Evolutionary conservation across 2,888 invertebrate genomes (phyloP), one percentile per base, ranked within the genome.

Genomic region (Tetranychus piercei): DNA sequence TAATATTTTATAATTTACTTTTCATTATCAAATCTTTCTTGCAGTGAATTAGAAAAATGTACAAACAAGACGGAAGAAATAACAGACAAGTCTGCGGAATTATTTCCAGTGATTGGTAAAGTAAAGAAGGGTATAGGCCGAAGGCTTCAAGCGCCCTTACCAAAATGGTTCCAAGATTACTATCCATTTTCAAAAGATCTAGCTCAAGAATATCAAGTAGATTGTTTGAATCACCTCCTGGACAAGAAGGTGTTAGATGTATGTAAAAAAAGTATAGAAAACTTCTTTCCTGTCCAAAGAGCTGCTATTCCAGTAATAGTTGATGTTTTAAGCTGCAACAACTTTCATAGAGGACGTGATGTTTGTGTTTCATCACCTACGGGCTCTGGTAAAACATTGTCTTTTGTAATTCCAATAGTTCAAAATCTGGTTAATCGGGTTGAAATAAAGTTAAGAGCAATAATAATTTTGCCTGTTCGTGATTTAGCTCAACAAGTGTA

Each of bases 311-410:
- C 79, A 9, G 76, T 75, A 74, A 72, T 79, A 34, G 20, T 76
- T 11, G 67, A 75, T 18, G 55, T 69, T 43, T 75, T 75, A 20
- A 72, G 70, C 9, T 67, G 67, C 6, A 23, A 67, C 9, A 65
- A 75, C n/a, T 75, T 67, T 18, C 43, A 79, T 79, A 88, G 90
- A 83, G 90, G 92, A 0, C 87, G 89, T 78, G 97, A 99, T 82
- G 85, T 95, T 74, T 97, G 97, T 84, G 92, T 99, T 44, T 94
- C 94, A 69, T 94, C 96, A 22, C 95, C 97, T 1, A 97, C 97
- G 1, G 96, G 95, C 22, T 95, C 94, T 85, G 97, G 97, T 23
- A 97, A 97, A 85, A 97, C 97, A 1, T 83, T 97, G 76, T 89
- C 94, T 4, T 97, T 92, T 86, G 92, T 91, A 72, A 83, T 97